A percentile compares a stretch with the other conserved stretches of the same genome.
Evolutionary conservation across 2,113 vertebrate genomes (phyloP).

Genomic region (Melozone crissalis): DNA sequence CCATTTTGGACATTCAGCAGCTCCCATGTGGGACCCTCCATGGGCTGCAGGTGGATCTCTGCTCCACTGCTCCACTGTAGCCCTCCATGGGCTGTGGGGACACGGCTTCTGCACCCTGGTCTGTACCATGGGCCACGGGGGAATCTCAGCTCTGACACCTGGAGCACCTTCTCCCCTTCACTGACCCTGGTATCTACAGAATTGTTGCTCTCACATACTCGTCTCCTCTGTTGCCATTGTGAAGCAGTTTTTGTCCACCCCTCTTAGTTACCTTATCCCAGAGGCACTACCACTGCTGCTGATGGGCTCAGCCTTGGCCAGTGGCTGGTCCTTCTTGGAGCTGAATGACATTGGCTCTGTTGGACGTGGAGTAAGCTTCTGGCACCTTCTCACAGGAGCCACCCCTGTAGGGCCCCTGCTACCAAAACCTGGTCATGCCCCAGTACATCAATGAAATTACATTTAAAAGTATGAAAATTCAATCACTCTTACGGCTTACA

Average conservation of each 20-base stretch:
- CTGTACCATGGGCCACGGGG: not conserved
- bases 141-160: not conserved
- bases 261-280: not conserved
- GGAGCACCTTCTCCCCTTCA: not conserved
- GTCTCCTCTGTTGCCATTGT: not conserved
- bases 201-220: not conserved
- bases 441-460: not conserved
- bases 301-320: not conserved
- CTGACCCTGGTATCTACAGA: not conserved
- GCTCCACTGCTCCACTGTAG: not conserved
- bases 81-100: too few species aligned
- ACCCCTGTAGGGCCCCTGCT: not conserved
- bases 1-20: not conserved
- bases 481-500: not conserved
- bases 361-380: not conserved
- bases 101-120: not conserved
- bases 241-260: not conserved
- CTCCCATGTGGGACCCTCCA: accelerated
- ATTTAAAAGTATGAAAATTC: not conserved
- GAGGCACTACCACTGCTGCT: not conserved
- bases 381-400: not conserved
- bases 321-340: too few species aligned
- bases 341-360: not conserved
- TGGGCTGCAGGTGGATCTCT: not conserved
- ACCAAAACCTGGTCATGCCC: not conserved